Percentiles rank a stretch among this genome's conserved stretches.
Conservation (phyloP, 2,113 vertebrate genomes). For the Xerus inauris region DNA sequence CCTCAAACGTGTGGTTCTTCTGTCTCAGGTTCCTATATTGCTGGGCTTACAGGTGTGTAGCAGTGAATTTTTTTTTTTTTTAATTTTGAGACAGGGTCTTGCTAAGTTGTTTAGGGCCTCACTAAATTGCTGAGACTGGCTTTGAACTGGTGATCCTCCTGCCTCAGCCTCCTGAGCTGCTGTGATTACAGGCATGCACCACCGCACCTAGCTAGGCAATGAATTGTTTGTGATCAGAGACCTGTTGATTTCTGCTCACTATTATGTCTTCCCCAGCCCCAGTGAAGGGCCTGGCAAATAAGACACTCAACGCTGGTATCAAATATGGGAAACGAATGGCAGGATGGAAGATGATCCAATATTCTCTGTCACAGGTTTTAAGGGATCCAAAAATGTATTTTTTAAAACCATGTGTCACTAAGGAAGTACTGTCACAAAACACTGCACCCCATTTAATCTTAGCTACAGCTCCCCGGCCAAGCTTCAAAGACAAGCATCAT, state of each 20-base stretch:
- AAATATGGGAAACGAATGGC: neutral
- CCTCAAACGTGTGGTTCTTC: neutral
- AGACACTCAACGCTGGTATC: neutral
- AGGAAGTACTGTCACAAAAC: constrained; percentile 27
- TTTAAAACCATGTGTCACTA: constrained; percentile 11
- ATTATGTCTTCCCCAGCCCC: neutral
- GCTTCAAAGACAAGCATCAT: constrained; percentile 62
- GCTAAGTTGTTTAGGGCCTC: neutral
- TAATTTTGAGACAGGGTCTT: neutral
- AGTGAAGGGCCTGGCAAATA: neutral
- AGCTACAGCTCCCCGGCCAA: neutral
- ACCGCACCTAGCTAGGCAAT: rapidly evolving
- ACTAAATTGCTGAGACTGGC: neutral
- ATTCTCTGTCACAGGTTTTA: constrained; percentile 43
- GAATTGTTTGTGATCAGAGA: neutral
- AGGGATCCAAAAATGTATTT: neutral
- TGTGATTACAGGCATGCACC: neutral
- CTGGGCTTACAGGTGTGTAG: neutral
- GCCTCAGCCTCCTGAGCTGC: neutral
- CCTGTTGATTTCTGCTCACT: neutral
- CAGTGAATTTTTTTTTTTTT: neutral
- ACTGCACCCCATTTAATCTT: constrained; percentile 44
- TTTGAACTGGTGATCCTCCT: neutral
- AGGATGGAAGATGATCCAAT: neutral
- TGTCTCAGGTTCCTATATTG: neutral